Base-by-base conservation (phyloP, 2,888 invertebrate species). In the Lottia gigantea region DNA sequence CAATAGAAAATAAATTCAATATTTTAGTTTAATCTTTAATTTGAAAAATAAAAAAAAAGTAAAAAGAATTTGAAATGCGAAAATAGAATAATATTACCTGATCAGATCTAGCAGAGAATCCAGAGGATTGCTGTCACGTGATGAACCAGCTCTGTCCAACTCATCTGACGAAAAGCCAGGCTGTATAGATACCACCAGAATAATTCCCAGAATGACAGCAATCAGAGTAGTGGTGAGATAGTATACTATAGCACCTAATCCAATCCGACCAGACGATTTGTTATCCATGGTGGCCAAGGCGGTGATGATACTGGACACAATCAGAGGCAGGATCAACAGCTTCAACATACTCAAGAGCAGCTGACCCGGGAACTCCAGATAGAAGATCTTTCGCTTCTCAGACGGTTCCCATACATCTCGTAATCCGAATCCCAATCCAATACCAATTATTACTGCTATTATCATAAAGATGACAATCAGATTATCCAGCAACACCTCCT, bases 161-260 rank as follows among this genome's bases (percentile, higher is more conserved):
- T 73, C 71, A 0, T 62, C 67, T 11, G 78, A 78, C 40, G 71
- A 70, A 19, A 73, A 49, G 0, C 91, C 98, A 0, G 98, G 98
- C 82, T 94, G 92, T 84, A 98, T 96, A 31, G 93, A 91, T 70
- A 94, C 91, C 74, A 97, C 98, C 77, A 98, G 91, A 74, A 96
- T 92, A 82, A 98, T 97, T 71, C 94, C 94, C 12, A 96, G 90
- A 80, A 97, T 91, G 75, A 98, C 97, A 11, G 98, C 97, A 83
- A 94, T 93, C 46, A 97, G 90, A 3, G 98, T 98, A 23, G 98
- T 98, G 68, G 93, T 91, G 91, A 96, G 92, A 90, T 98, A 98
- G 90, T 96, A 98, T 47, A 93, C 90, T 76, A 97, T 94, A n/a
- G 97, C 95, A 64, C 96, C 92, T 63, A 91, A 90, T 26, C 94